These are phyloP conservation scores for Lycodopsis pacificus DNA, from an alignment of 2,797 vertebrate genomes.

Conservation along the genomic window DNA sequence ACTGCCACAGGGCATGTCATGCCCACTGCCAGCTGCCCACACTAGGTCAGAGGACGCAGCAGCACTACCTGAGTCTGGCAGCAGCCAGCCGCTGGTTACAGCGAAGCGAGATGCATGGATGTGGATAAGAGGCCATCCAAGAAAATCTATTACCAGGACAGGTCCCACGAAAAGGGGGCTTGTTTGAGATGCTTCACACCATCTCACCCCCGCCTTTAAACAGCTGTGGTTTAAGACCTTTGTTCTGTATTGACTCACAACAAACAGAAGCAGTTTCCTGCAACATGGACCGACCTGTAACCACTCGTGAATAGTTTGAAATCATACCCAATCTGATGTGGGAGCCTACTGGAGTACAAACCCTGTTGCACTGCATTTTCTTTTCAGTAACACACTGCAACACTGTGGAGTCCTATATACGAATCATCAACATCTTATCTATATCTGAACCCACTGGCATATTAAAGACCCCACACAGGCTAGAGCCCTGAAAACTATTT, in stretches of 20 bases:
- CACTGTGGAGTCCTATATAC: neutral
- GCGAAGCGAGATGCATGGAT: constrained; percentile 23
- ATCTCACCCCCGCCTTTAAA: constrained; percentile 9
- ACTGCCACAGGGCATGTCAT: constrained; percentile 86
- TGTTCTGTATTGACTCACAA: constrained; percentile 5
- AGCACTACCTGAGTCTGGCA: constrained; percentile 72
- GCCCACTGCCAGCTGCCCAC: constrained; percentile 85
- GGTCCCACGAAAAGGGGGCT: neutral
- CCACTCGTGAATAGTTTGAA: neutral
- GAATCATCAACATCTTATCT: neutral
- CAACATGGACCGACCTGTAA: constrained; percentile 1
- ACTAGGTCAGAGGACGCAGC: constrained; percentile 71
- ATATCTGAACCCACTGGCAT: neutral
- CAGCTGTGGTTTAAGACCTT: neutral
- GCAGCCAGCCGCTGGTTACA: constrained; percentile 46
- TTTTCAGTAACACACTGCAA: neutral
- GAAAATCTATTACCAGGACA: constrained; percentile 7
- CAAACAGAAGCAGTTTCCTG: neutral
- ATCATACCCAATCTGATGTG: neutral
- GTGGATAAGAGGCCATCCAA: constrained; percentile 26
- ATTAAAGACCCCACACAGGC: neutral
- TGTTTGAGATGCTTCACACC: neutral
- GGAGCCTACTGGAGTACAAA: neutral
- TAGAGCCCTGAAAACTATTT: constrained; percentile 16
- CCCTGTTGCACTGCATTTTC: neutral